A percentile compares a stretch with the other conserved stretches of the same genome.
Evolutionary conservation across 30 jellyfish, hydroid and myxozoan species (phyloP).

Genomic region (Hydractinia symbiolongicarpus): DNA sequence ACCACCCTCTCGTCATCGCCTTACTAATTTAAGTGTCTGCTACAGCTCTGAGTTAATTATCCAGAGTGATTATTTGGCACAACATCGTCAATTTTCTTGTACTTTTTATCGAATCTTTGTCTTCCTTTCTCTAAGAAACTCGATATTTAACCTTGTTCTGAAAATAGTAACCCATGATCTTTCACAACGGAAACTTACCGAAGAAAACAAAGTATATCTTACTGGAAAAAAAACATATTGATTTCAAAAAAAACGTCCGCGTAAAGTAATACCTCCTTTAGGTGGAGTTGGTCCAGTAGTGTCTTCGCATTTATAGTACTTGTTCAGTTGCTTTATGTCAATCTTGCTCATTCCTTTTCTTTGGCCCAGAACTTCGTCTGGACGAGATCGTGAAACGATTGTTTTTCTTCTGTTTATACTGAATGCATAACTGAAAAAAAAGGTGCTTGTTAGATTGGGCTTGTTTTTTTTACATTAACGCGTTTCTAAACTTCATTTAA

Average conservation of each 20-base stretch:
- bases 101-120: no score
- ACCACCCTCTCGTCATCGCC: no score
- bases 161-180: no score
- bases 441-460: neutral
- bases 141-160: no score
- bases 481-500: no score
- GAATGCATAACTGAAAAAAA: conserved; percentile 76
- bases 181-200: no score
- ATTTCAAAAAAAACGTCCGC: neutral
- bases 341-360: conserved; percentile 67
- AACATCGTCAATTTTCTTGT: no score
- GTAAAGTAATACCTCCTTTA: neutral
- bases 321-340: conserved; percentile 63
- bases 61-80: no score
- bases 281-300: conserved; percentile 35
- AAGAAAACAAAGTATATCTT: neutral
- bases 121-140: no score
- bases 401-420: conserved; percentile 69
- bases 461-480: no score
- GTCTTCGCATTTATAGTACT: conserved; percentile 49
- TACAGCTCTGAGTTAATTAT: no score
- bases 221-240: neutral
- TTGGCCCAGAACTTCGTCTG: conserved; percentile 71
- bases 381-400: conserved; percentile 46
- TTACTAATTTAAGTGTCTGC: no score